phyloP scores from a whole-genome alignment of 2,888 invertebrate genomes.

The Drosophila formosana region DNA sequence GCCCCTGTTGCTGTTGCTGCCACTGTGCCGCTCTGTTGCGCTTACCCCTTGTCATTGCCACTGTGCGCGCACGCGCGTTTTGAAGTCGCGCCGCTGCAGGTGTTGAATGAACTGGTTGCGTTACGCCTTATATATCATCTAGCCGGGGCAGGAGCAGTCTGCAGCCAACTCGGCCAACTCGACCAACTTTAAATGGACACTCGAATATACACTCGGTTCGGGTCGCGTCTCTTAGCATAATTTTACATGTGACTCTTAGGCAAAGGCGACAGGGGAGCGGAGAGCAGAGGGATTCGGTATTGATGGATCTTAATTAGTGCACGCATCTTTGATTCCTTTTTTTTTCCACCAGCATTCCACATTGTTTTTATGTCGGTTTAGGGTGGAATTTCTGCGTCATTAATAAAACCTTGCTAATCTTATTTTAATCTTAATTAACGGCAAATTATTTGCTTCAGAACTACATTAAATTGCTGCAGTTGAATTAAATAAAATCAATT shows the following conservation, averaged over 20 bases:
- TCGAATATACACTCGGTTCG: slow-evolving; percentile 24
- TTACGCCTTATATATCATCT: slow-evolving; percentile 68
- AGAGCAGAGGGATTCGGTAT: slow-evolving; percentile 26
- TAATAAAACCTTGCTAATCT: too few species aligned
- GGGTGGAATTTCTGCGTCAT: not conserved
- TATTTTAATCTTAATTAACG: too few species aligned
- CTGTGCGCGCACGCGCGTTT: slow-evolving; percentile 64
- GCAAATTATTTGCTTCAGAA: too few species aligned
- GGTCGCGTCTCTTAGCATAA: slow-evolving; percentile 43
- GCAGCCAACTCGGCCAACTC: slow-evolving; percentile 5
- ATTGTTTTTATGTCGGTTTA: slow-evolving; percentile 5
- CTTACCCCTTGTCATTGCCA: slow-evolving; percentile 22
- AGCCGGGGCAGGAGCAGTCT: slow-evolving; percentile 15
- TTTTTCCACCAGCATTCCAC: slow-evolving; percentile 1
- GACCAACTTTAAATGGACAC: slow-evolving; percentile 33
- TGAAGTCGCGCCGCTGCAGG: slow-evolving; percentile 68
- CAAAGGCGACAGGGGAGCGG: not conserved
- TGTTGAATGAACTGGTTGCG: slow-evolving; percentile 76
- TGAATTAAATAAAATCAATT: too few species aligned
- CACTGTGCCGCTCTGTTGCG: not conserved
- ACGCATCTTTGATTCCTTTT: slow-evolving; percentile 42
- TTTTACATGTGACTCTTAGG: slow-evolving; percentile 35
- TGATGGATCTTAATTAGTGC: slow-evolving; percentile 57
- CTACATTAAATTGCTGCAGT: too few species aligned
- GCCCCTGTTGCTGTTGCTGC: not conserved